Conservation (phyloP, 2,797 vertebrate species). For the Lepus townsendii region DNA sequence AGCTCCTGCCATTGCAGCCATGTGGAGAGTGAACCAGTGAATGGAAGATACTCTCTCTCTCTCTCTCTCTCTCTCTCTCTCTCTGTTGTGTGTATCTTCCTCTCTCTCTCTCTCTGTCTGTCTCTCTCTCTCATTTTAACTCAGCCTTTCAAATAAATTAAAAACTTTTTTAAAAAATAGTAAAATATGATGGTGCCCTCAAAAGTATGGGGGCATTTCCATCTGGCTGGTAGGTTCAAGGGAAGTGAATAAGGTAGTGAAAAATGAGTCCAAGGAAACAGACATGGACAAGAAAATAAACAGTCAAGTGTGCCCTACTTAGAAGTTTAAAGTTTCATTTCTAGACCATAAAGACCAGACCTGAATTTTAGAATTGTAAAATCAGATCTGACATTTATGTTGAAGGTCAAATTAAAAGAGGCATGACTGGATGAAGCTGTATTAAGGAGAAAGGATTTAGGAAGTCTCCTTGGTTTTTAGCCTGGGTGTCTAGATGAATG, state of each 20-base stretch:
- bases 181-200: background rate
- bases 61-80: too few species aligned
- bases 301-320: background rate
- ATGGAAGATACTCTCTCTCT: too few species aligned
- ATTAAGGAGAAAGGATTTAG: background rate
- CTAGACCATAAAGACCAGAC: background rate
- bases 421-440: background rate
- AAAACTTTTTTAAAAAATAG: background rate
- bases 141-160: too few species aligned
- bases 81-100: too few species aligned
- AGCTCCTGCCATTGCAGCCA: too few species aligned
- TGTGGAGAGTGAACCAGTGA: too few species aligned
- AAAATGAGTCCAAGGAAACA: background rate
- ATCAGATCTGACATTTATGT: constrained; percentile 17
- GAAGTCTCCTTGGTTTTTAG: background rate
- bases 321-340: background rate
- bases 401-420: constrained; percentile 23
- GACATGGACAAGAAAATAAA: background rate
- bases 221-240: background rate
- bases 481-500: background rate
- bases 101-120: too few species aligned
- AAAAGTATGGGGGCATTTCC: background rate
- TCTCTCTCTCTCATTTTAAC: too few species aligned
- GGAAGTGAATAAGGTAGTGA: background rate
- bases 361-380: background rate